Percentiles rank a stretch among this genome's conserved stretches.
phyloP scores from a whole-genome alignment of 35 echinoderm and acorn worm species.

The Lytechinus variegatus region DNA sequence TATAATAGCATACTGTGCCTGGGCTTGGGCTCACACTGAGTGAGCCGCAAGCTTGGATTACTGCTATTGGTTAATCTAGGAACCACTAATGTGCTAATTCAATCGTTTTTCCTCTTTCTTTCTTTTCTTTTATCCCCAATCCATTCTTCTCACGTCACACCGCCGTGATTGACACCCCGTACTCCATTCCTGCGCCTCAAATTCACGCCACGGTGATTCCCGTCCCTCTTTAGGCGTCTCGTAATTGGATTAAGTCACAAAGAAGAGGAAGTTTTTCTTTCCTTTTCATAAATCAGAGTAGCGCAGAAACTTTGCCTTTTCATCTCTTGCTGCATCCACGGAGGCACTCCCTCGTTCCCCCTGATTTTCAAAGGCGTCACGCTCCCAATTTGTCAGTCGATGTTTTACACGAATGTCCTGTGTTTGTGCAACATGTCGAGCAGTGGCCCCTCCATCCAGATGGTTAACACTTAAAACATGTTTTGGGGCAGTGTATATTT shows the following conservation, averaged over 20 bases:
- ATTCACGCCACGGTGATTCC: constrained; percentile 28
- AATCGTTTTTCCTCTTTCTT: constrained; percentile 33
- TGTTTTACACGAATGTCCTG: constrained; percentile 54
- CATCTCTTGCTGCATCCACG: background rate
- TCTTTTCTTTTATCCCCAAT: background rate
- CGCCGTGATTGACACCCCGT: constrained; percentile 42
- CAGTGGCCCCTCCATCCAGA: constrained; percentile 19
- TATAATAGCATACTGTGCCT: constrained; percentile 39
- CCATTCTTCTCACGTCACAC: constrained; percentile 40
- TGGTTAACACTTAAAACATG: constrained; percentile 55
- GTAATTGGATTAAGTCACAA: constrained; percentile 53
- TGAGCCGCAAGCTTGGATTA: constrained; percentile 33
- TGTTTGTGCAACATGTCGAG: constrained; percentile 25
- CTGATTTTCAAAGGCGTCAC: background rate
- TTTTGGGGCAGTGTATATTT: constrained; percentile 40
- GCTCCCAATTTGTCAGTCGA: constrained; percentile 42
- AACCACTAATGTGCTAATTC: constrained; percentile 47
- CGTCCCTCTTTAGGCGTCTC: background rate
- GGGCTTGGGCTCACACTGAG: background rate
- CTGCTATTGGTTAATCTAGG: constrained; percentile 45
- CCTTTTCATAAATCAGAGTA: constrained; percentile 28
- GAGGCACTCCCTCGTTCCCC: constrained; percentile 21
- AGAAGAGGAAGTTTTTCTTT: constrained; percentile 55
- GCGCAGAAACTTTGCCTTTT: background rate
- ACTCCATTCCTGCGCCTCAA: constrained; percentile 28